These are phyloP conservation scores for Eristalis tenax DNA, from an alignment of 2,888 invertebrate species.

Conservation along the genomic window DNA sequence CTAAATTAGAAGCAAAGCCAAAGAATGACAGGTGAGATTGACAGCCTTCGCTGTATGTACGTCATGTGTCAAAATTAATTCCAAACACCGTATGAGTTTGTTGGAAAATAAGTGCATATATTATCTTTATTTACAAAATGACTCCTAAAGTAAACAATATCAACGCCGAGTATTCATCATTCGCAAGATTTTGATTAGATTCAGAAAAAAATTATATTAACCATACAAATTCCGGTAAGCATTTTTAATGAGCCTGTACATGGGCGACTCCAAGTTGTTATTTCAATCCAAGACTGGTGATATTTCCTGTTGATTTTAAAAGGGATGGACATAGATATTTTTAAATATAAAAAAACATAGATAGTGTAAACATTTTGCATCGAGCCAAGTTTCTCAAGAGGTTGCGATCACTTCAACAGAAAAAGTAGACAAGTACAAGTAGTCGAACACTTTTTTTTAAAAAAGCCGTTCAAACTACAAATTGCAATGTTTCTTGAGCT, in stretches of 20 bases:
- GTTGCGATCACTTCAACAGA: too few species aligned
- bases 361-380: not conserved
- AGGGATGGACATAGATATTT: too few species aligned
- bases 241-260: not conserved
- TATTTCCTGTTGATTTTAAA: not conserved
- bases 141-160: not conserved
- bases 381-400: too few species aligned
- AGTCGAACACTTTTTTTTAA: too few species aligned
- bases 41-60: slow-evolving; percentile 24
- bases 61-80: slow-evolving; percentile 24
- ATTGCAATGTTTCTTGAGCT: too few species aligned
- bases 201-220: not conserved
- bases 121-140: not conserved
- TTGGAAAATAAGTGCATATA: not conserved
- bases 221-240: not conserved
- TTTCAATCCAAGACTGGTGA: not conserved
- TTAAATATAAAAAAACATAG: too few species aligned
- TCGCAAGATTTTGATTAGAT: not conserved
- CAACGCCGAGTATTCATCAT: not conserved
- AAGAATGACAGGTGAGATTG: slow-evolving; percentile 53
- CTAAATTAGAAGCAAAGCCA: slow-evolving; percentile 67
- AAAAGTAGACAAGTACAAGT: too few species aligned
- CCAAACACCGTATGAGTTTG: not conserved
- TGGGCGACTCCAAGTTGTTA: not conserved
- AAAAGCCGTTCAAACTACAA: too few species aligned